Base-by-base conservation (phyloP, 2,113 vertebrate genomes). In the Microtus ochrogaster region DNA sequence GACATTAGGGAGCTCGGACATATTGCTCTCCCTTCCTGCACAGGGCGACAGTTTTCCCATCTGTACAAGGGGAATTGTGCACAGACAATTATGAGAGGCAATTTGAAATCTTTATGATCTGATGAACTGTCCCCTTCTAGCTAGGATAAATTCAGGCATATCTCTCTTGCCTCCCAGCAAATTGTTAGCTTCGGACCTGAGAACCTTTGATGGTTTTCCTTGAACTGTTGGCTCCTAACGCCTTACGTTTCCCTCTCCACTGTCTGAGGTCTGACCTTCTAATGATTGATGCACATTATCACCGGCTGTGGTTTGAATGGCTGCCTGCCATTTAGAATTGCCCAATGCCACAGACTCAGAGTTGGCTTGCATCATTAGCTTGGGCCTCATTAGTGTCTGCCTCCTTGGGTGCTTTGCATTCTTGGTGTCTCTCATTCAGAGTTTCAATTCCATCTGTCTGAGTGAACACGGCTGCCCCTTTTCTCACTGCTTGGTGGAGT, bases 281-380 rank as follows among this genome's bases (percentile, higher is more conserved):
- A 87, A 94, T 93, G 92, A 95, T 70, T 26, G 94, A 61, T 49
- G 85, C 41, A 58, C 49, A 52, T 84, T 79, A 86, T 93, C 94
- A 92, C 94, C 65, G 44, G 0, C 91, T 58, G 90, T 28, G 97
- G 97, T 96, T 88, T 96, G 97, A 96, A 85, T 4, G 72, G 52
- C 76, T 94, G 97, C 94, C 97, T 95, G 61, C 36, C 52, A 90
- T 82, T 88, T 84, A 85, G 70, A 65, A 63, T 97, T 96, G 95
- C 95, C 91, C 91, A 92, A 94, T 30, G 91, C 70, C 68, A 52
- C 76, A 86, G 61, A 90, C 65, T 5, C 65, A 89, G 90, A 79
- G 90, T 49, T 2, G n/a, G 49, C 95, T 81, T 82, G 93, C 3
- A 9, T 66, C 81, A 90, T 96, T 85, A 96, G 86, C 63, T 21